Evolutionary conservation across 2,797 vertebrate species (phyloP).

Genomic region (Halcyon leucocephala): DNA sequence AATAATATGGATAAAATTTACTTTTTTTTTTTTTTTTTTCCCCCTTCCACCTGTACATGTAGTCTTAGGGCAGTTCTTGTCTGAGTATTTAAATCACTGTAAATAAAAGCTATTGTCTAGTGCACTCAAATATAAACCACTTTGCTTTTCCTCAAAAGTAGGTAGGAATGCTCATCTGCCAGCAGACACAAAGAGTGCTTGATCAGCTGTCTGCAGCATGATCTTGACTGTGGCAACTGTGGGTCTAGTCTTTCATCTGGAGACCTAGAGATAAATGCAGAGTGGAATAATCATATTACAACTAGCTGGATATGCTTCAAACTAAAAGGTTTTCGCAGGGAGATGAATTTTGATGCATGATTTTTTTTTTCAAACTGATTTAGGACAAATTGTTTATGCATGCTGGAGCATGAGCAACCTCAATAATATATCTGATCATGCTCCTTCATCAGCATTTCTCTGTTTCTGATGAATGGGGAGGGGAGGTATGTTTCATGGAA

Average conservation of each 20-base stretch:
- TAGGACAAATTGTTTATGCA: background rate
- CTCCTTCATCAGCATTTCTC: background rate
- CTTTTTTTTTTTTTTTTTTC: background rate
- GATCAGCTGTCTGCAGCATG: background rate
- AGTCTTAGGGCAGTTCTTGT: background rate
- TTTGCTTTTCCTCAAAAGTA: background rate
- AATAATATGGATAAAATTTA: background rate
- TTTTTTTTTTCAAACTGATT: background rate
- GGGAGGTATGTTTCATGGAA: background rate
- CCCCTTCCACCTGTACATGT: background rate
- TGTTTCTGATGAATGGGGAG: background rate
- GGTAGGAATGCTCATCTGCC: background rate
- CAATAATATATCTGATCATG: background rate
- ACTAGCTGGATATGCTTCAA: background rate
- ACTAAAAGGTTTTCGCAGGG: background rate
- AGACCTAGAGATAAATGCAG: constrained; percentile 18
- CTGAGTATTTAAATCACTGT: background rate
- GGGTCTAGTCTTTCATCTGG: constrained; percentile 1
- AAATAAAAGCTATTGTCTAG: background rate
- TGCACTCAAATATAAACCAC: background rate
- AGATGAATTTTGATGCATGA: background rate
- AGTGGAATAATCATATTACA: constrained; percentile 39
- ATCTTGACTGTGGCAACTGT: background rate
- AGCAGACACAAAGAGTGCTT: background rate
- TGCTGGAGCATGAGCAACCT: background rate